These are phyloP conservation scores for Rhabdophis nuchalis DNA, from an alignment of 2,797 vertebrate species.

Conservation along the genomic window DNA sequence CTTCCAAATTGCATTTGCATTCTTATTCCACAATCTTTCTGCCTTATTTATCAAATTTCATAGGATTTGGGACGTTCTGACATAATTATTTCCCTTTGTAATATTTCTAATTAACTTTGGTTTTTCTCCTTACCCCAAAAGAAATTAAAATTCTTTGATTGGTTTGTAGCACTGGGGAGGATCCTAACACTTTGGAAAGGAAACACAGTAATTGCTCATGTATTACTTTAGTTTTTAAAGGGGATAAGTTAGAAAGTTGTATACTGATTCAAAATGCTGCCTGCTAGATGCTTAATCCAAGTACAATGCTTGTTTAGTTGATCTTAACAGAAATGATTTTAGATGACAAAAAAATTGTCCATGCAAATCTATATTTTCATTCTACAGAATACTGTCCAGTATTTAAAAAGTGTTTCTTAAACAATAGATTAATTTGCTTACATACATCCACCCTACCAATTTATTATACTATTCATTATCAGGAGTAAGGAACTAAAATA, in stretches of 20 bases:
- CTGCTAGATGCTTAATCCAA: background rate
- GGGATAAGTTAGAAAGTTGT: background rate
- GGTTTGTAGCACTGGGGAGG: background rate
- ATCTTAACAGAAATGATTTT: background rate
- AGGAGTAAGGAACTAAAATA: slow-evolving; percentile 65
- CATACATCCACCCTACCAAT: slow-evolving; percentile 47
- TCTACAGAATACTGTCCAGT: slow-evolving; percentile 63
- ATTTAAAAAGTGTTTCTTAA: slow-evolving; percentile 51
- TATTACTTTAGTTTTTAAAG: background rate
- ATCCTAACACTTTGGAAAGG: background rate
- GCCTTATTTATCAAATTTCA: background rate
- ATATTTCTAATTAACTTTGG: background rate
- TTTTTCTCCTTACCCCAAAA: background rate
- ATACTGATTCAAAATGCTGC: background rate
- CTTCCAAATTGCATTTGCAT: background rate
- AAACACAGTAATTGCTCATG: background rate
- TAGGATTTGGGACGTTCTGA: background rate
- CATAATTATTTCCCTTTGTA: background rate
- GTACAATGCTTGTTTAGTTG: background rate
- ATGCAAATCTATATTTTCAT: slow-evolving; percentile 74
- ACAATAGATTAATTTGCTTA: slow-evolving; percentile 66
- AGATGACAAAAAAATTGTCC: slow-evolving; percentile 68
- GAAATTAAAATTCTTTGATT: background rate
- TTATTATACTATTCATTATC: slow-evolving; percentile 60
- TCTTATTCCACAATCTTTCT: background rate